Evolutionary conservation across 2,888 invertebrate species (phyloP).

Genomic region (Aphodius granarius): DNA sequence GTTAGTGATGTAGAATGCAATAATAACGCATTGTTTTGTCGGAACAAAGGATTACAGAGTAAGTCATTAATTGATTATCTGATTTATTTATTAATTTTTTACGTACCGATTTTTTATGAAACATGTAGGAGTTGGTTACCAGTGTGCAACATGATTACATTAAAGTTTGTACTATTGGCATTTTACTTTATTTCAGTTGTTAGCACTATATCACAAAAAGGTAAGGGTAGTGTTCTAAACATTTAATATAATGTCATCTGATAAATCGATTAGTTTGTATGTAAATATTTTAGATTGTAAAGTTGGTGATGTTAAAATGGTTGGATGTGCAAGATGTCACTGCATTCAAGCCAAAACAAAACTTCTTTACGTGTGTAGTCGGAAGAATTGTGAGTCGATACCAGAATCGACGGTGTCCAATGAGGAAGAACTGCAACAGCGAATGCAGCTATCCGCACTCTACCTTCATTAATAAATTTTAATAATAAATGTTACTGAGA

Average conservation of each 20-base stretch:
- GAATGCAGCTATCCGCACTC: background rate
- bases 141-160: background rate
- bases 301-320: background rate
- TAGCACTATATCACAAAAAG: background rate
- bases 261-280: no score
- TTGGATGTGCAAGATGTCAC: background rate
- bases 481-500: no score
- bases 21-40: background rate
- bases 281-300: background rate
- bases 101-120: background rate
- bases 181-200: background rate
- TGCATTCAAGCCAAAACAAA: background rate
- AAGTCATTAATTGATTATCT: background rate
- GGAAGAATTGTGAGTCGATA: background rate
- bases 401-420: background rate
- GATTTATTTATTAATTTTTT: background rate
- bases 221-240: background rate
- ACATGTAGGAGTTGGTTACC: background rate
- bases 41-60: background rate
- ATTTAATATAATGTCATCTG: background rate
- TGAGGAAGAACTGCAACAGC: background rate
- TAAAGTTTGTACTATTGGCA: background rate
- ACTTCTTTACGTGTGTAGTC: background rate
- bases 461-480: background rate
- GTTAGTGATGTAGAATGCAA: background rate